These are phyloP conservation scores for Drosophila demipolita DNA, from an alignment of 2,888 invertebrate species.

Conservation along the genomic window DNA sequence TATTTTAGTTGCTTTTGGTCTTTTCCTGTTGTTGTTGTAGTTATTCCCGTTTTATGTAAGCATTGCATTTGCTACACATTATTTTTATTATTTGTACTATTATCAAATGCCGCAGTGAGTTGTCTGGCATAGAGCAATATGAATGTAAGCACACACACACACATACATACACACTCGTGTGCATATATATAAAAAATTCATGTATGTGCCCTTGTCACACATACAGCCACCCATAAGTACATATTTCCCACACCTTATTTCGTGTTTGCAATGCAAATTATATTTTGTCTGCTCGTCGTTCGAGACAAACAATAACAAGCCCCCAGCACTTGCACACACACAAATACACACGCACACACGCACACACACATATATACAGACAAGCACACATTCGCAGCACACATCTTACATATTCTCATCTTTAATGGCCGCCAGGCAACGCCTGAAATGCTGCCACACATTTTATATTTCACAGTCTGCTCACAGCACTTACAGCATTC, in stretches of 20 bases:
- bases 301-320: conserved; percentile 24
- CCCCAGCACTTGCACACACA: conserved; percentile 11
- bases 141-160: conserved; percentile 23
- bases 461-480: conserved; percentile 24
- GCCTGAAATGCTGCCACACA: conserved; percentile 42
- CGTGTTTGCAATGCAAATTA: conserved; percentile 52
- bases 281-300: conserved; percentile 53
- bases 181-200: conserved; percentile 19
- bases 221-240: neutral
- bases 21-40: conserved; percentile 20
- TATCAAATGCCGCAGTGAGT: conserved; percentile 36
- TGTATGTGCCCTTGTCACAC: conserved; percentile 27
- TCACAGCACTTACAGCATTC: neutral
- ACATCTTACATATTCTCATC: conserved; percentile 29
- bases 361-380: conserved; percentile 1
- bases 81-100: conserved; percentile 58
- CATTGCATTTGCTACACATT: conserved; percentile 45
- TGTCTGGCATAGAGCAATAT: conserved; percentile 54
- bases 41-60: conserved; percentile 28
- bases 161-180: conserved; percentile 26
- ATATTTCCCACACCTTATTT: conserved; percentile 10
- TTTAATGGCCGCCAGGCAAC: conserved; percentile 36
- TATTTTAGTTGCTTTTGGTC: conserved; percentile 11
- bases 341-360: conserved; percentile 1
- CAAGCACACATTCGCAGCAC: conserved; percentile 3